Percentiles rank a stretch among this genome's conserved stretches.
These are phyloP conservation scores for Hetaerina americana DNA, from an alignment of 1,140 invertebrate species.

Conservation along the genomic window DNA sequence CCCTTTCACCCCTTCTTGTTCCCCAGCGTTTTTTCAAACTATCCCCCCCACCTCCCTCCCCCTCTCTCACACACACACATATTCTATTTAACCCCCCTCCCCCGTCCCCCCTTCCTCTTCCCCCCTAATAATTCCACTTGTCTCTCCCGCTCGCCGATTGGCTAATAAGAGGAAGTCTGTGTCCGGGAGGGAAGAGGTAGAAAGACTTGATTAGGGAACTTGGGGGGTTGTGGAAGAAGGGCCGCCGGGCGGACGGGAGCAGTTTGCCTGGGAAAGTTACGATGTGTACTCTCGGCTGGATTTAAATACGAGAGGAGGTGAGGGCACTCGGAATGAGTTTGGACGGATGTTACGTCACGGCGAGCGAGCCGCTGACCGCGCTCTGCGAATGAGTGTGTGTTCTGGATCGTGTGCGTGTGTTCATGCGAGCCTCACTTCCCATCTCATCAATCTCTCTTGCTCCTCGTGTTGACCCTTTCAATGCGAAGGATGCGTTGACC, in stretches of 20 bases:
- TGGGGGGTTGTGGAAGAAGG: too few relatives aligned
- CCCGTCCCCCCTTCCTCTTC: constrained; percentile 9
- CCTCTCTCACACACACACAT: too few relatives aligned
- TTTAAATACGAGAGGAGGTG: neutral
- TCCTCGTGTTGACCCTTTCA: too few relatives aligned
- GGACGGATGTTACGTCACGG: neutral
- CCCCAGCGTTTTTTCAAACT: constrained; percentile 1
- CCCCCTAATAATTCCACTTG: constrained; percentile 8
- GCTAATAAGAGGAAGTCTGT: constrained; percentile 9
- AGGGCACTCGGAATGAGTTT: neutral
- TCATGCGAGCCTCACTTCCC: too few relatives aligned
- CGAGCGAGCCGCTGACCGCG: neutral
- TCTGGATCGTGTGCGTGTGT: neutral
- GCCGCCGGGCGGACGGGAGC: neutral
- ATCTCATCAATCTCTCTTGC: neutral
- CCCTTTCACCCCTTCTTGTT: constrained; percentile 2
- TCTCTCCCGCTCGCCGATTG: constrained; percentile 6
- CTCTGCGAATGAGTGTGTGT: neutral
- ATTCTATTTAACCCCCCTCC: too few relatives aligned
- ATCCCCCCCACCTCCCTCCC: constrained; percentile 10
- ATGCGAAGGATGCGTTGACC: neutral
- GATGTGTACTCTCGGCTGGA: too few relatives aligned
- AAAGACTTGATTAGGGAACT: too few relatives aligned
- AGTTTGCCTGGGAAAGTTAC: too few relatives aligned
- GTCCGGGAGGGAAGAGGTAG: constrained; percentile 6